Base-by-base conservation (phyloP, 2,888 invertebrate genomes). In the Cotesia congregata region DNA sequence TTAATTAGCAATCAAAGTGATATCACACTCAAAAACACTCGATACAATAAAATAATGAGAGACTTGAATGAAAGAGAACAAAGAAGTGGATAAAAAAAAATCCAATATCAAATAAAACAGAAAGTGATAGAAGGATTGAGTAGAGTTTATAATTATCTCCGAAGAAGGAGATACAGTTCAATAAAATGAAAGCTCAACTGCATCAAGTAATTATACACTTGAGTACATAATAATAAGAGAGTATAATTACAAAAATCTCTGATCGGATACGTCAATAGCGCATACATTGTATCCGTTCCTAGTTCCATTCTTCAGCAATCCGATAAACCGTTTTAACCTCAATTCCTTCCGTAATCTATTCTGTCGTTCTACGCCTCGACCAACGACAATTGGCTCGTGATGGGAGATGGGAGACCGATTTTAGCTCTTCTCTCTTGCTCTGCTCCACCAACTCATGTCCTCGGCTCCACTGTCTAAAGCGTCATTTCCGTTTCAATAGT, bases 251-350 rank as follows among this genome's bases (percentile, higher is more conserved):
- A 30, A 12, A 65, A 12, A 65, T 65, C 30, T 65, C 12, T 65
- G 5, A 6, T 65, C 65, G 3, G 30, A 65, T 65, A 65, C 20
- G 50, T 50, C 50, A 50, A 50, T 50, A 50, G 4, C 4, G 50
- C 7, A 30, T 20, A 30, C 38, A 65, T 30, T 59, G 70, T 59
- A 15, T 70, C 17, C 41, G 12, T 15, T 50, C 50, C 17, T 30
- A 30, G 50, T 70, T 50, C 9, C 41, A 20, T 17, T 70, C 40
- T 17, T 59, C 15, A 50, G 20, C 50, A 50, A 41, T 50, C 50
- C 70, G 6, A 70, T 70, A 70, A 17, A 30, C 50, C 30, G 41
- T 60, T 70, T 41, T 70, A 70, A 50, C 70, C 12, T 50, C 67
- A 67, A 67, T 67, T 67, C 67, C 39, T 38, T 67, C 67, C 39